Conservation (phyloP, 2,113 vertebrate genomes). For the Mobula birostris region DNA sequence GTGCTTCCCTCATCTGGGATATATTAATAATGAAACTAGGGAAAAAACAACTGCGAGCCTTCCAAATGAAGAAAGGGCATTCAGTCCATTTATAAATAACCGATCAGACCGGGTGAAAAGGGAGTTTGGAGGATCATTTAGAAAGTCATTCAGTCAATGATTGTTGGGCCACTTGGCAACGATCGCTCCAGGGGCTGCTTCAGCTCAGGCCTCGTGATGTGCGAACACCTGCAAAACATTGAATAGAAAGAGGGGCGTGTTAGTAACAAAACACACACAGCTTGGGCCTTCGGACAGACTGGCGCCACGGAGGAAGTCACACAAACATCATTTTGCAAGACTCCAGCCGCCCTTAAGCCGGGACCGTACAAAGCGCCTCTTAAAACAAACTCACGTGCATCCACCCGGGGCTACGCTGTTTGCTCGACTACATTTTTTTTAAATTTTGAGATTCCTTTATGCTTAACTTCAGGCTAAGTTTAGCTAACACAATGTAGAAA, state of each 20-base stretch:
- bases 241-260: conserved; percentile 75
- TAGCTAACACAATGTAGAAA: neutral
- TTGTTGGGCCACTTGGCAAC: neutral
- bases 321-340: conserved; percentile 77
- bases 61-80: conserved; percentile 89
- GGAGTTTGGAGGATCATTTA: conserved; percentile 70
- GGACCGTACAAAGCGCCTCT: conserved; percentile 62
- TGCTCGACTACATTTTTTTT: neutral
- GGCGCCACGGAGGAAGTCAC: conserved; percentile 96
- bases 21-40: conserved; percentile 68
- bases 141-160: conserved; percentile 58
- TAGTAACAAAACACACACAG: conserved; percentile 81
- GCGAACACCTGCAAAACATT: conserved; percentile 95
- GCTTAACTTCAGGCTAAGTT: neutral
- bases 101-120: conserved; percentile 71
- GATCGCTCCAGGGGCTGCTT: conserved; percentile 2
- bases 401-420: neutral
- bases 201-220: conserved; percentile 46
- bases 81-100: conserved; percentile 97
- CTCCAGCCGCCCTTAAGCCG: conserved; percentile 54
- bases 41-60: conserved; percentile 60
- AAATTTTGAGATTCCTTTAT: neutral
- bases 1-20: conserved; percentile 67
- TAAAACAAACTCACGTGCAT: conserved; percentile 30
- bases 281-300: conserved; percentile 91